Percentiles rank a stretch among this genome's conserved stretches.
Conservation (phyloP, 2,113 vertebrate species). For the Anser cygnoides region DNA sequence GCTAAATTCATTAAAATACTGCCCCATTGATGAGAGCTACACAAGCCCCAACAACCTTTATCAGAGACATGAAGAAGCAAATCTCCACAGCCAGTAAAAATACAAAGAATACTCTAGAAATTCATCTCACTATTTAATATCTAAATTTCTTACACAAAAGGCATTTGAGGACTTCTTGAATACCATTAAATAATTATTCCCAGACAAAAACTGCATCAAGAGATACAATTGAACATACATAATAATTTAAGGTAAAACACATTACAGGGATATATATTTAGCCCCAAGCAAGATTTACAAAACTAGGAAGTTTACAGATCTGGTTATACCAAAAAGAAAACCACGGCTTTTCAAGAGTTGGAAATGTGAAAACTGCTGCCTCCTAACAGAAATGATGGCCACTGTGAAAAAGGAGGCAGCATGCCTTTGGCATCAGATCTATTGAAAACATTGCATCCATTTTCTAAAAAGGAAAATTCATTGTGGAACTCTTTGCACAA, state of each 20-base stretch:
- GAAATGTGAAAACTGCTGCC: neutral
- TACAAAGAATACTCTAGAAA: conserved; percentile 67
- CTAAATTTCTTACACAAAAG: conserved; percentile 68
- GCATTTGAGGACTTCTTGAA: conserved; percentile 58
- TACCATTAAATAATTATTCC: conserved; percentile 48
- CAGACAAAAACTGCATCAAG: conserved; percentile 58
- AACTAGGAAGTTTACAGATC: conserved; percentile 47
- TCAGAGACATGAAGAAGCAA: neutral
- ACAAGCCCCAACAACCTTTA: neutral
- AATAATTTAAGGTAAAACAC: conserved; percentile 56
- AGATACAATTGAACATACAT: conserved; percentile 60
- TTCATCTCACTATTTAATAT: conserved; percentile 73
- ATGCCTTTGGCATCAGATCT: conserved; percentile 16
- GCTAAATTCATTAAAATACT: neutral
- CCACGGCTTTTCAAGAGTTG: neutral
- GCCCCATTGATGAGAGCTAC: neutral
- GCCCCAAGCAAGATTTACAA: conserved; percentile 50
- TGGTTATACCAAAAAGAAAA: conserved; percentile 25
- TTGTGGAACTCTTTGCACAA: neutral
- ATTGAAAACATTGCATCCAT: neutral
- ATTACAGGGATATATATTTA: conserved; percentile 62
- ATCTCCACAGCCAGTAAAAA: conserved; percentile 56
- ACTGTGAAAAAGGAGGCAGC: neutral
- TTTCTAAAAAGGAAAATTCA: neutral
- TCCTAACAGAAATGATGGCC: neutral